Percentiles rank a stretch among this genome's conserved stretches.
Conservation (phyloP, 2,113 vertebrate genomes). For the Elephas maximus region DNA sequence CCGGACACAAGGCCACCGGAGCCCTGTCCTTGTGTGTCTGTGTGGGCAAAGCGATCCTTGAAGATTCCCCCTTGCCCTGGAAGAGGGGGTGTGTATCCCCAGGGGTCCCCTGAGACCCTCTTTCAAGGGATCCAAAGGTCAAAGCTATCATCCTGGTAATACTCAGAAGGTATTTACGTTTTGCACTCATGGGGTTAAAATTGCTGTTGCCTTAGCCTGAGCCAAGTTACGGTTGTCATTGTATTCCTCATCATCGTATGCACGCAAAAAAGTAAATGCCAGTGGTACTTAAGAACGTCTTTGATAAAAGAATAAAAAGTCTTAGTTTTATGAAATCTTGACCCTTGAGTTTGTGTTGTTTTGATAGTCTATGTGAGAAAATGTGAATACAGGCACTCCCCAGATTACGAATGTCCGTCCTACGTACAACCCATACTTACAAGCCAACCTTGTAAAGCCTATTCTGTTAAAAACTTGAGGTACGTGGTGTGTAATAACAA, state of each 20-base stretch:
- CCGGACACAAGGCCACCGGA: rapidly evolving
- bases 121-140: neutral
- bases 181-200: rapidly evolving
- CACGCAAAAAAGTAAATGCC: too few species aligned
- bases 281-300: neutral
- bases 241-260: too few species aligned
- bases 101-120: neutral
- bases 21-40: neutral
- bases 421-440: too few species aligned
- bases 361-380: neutral
- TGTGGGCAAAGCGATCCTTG: neutral
- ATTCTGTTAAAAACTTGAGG: too few species aligned
- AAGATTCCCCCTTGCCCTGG: neutral
- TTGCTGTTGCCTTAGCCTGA: rapidly evolving
- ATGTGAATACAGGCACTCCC: neutral
- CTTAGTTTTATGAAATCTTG: neutral
- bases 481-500: too few species aligned
- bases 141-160: rapidly evolving
- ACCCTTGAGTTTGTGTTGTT: neutral
- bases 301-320: neutral
- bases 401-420: too few species aligned
- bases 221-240: rapidly evolving
- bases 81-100: rapidly evolving
- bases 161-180: neutral
- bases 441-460: too few species aligned